phyloP scores from a whole-genome alignment of 2,113 vertebrate genomes.

The Dipodomys stephensi region DNA sequence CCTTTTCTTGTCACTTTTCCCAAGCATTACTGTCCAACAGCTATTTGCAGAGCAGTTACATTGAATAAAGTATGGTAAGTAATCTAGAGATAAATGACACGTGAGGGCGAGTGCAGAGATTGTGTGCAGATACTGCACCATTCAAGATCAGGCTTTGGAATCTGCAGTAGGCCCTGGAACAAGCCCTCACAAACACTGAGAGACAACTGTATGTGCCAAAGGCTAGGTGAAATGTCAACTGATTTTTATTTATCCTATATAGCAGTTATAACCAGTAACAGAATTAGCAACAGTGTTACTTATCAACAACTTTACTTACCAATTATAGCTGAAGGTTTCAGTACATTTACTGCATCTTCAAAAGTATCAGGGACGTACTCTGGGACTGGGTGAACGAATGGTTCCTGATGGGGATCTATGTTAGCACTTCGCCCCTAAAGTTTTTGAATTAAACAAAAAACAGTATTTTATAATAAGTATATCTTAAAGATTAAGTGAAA shows the following conservation, averaged over 20 bases:
- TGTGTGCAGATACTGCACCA: background rate
- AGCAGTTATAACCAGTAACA: slow-evolving; percentile 1
- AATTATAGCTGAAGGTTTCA: slow-evolving; percentile 95
- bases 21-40: background rate
- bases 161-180: background rate
- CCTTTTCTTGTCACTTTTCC: background rate
- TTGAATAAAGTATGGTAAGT: background rate
- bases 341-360: slow-evolving; percentile 93
- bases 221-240: slow-evolving; percentile 30
- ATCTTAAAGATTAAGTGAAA: slow-evolving; percentile 29
- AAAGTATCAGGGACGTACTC: slow-evolving; percentile 89
- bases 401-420: slow-evolving; percentile 92
- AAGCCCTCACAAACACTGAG: background rate
- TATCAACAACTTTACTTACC: slow-evolving; percentile 86
- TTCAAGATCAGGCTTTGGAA: background rate
- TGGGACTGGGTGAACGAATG: slow-evolving; percentile 91
- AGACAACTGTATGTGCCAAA: slow-evolving; percentile 6
- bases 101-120: background rate
- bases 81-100: background rate
- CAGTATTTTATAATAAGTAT: slow-evolving; percentile 36
- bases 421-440: slow-evolving; percentile 89
- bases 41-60: background rate
- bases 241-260: slow-evolving; percentile 1
- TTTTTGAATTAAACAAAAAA: background rate
- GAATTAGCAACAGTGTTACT: slow-evolving; percentile 1